A percentile compares a stretch with the other conserved stretches of the same genome.
Evolutionary conservation across 2,888 invertebrate genomes (phyloP).

Genomic region (Morpho achilles): DNA sequence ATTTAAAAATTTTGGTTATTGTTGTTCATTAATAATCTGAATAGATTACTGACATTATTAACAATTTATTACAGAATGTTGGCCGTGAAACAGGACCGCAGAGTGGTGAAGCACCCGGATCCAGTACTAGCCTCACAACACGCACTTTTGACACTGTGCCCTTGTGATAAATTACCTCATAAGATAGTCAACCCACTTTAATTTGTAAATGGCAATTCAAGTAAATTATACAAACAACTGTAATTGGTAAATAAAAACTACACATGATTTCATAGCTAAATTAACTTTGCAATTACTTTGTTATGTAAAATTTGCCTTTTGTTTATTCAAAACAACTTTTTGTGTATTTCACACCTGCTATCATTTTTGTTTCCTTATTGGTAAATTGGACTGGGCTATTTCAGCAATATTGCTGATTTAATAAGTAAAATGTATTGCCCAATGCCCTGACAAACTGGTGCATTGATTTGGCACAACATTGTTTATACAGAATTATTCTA

Average conservation of each 20-base stretch:
- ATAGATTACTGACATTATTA: too few relatives aligned
- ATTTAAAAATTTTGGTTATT: too few relatives aligned
- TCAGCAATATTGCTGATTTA: constrained; percentile 47
- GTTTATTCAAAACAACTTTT: constrained; percentile 48
- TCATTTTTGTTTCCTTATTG: constrained; percentile 43
- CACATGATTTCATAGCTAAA: constrained; percentile 9
- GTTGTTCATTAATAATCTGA: too few relatives aligned
- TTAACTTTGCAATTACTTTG: constrained; percentile 42
- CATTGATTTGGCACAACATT: constrained; percentile 57
- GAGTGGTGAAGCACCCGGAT: constrained; percentile 81
- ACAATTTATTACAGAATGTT: constrained; percentile 53
- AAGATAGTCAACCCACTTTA: constrained; percentile 41
- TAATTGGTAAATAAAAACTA: constrained; percentile 27
- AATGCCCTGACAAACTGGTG: constrained; percentile 56
- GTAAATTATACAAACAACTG: constrained; percentile 29
- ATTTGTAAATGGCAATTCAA: constrained; percentile 60
- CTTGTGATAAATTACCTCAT: constrained; percentile 65
- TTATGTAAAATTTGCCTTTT: constrained; percentile 53
- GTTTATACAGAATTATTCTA: constrained; percentile 75
- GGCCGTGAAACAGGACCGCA: constrained; percentile 79
- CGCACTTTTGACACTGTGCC: constrained; percentile 67
- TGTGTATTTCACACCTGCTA: constrained; percentile 59
- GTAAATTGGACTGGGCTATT: constrained; percentile 44
- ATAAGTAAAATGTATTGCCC: constrained; percentile 57
- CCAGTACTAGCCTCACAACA: constrained; percentile 69